These are phyloP conservation scores for Calonectris borealis DNA, from an alignment of 2,113 vertebrate species.

Conservation along the genomic window DNA sequence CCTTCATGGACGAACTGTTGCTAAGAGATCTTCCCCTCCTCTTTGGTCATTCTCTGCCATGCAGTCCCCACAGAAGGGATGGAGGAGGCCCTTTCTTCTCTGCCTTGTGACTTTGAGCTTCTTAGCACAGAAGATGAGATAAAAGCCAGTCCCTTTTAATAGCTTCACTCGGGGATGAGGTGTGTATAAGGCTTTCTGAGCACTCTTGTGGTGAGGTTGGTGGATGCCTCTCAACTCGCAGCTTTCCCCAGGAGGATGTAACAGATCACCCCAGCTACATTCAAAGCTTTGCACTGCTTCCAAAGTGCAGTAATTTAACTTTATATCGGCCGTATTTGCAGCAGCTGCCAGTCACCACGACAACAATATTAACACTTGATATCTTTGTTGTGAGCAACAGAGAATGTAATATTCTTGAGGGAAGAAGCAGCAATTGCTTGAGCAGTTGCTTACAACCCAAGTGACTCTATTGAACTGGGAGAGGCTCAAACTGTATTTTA, in stretches of 20 bases:
- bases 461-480: constrained; percentile 1
- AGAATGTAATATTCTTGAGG: constrained; percentile 3
- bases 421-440: not conserved
- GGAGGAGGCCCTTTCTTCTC: not conserved
- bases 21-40: not conserved
- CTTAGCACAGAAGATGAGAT: not conserved
- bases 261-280: not conserved
- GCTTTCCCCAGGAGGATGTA: not conserved
- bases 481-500: constrained; percentile 35
- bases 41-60: accelerated
- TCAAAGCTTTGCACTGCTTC: not conserved
- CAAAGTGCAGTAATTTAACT: constrained; percentile 12
- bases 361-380: constrained; percentile 39
- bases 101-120: not conserved
- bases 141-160: not conserved
- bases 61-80: not conserved
- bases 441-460: not conserved
- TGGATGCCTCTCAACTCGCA: not conserved
- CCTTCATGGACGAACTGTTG: accelerated
- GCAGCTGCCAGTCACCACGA: constrained; percentile 62
- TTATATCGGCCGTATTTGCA: constrained; percentile 3
- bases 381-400: constrained; percentile 26
- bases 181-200: not conserved
- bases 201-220: not conserved
- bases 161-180: not conserved